Base-by-base conservation (phyloP, 2,797 vertebrate genomes). In the Iguana delicatissima region DNA sequence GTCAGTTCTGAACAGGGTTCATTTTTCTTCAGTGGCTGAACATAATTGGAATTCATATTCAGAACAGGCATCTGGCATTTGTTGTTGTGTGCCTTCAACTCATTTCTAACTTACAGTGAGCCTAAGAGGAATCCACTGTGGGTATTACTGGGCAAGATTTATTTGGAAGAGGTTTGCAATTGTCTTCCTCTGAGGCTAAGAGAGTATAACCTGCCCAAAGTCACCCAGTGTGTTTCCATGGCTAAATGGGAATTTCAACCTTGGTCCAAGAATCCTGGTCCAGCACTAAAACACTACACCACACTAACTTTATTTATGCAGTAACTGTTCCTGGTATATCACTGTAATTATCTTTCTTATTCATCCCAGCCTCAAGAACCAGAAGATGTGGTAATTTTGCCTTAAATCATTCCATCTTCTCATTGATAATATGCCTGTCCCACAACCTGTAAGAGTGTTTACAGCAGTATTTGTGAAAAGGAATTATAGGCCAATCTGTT, bases 401-500 rank as follows among this genome's bases (percentile, higher is more conserved):
- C 73, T 84, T 50, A 67, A 93, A 79, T 6, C n/a, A 69, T 91
- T 93, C 88, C 84, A 6, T 72, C 10, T 85, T 42, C 7, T 92
- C 80, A 93, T 84, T 83, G 85, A 79, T 80, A 24, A 50, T 80
- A 84, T n/a, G 89, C 86, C 84, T 91, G n/a, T 73, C 26, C 67
- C 12, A 35, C 1, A 80, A 85, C 42, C 67, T 90, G 76, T 90
- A 14, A 0, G 26, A 93, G 84, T 81, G 91, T 88, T 93, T 95
- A 93, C 80, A 91, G 89, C 89, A 52, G 73, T 91, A 84, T 38
- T 76, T 57, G 55, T 16, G 85, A 73, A 94, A 92, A 95, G 42
- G 14, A 91, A 94, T 91, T 89, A 95, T 93, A 94, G 90, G 80
- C 42, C 85, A 91, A 4, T 87, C 90, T 94, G 86, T 87, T 81